Conservation (phyloP, 2,888 invertebrate species). For the Stenodera caucasica region DNA sequence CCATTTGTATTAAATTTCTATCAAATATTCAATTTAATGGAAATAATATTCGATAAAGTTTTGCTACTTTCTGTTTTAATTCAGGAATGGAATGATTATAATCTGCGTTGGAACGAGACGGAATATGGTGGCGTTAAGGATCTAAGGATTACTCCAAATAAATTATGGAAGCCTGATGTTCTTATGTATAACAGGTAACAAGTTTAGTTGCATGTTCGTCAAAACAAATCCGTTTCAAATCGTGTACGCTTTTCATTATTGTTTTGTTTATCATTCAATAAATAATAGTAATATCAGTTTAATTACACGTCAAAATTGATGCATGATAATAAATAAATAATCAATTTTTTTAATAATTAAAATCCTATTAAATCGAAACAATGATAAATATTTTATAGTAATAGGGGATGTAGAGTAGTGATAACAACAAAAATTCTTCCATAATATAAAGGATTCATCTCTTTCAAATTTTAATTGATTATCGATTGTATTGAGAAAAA, state of each 20-base stretch:
- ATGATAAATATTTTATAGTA: conserved; percentile 17
- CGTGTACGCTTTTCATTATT: conserved; percentile 27
- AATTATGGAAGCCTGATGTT: conserved; percentile 98
- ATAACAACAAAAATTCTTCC: conserved; percentile 6
- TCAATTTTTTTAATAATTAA: no score
- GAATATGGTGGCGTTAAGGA: conserved; percentile 95
- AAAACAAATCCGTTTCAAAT: conserved; percentile 18
- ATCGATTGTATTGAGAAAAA: conserved; percentile 13
- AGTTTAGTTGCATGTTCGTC: conserved; percentile 46
- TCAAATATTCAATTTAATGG: background rate
- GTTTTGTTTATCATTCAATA: conserved; percentile 13
- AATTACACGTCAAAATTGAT: conserved; percentile 15
- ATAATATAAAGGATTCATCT: conserved; percentile 16
- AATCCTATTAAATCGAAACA: conserved; percentile 10
- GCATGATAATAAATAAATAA: conserved; percentile 24
- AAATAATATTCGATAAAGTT: background rate
- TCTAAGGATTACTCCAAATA: conserved; percentile 91
- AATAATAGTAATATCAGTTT: conserved; percentile 19
- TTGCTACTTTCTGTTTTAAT: conserved; percentile 31
- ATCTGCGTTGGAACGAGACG: conserved; percentile 93
- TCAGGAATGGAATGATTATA: conserved; percentile 98
- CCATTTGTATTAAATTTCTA: conserved; percentile 4
- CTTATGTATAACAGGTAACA: conserved; percentile 99
- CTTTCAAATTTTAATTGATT: conserved; percentile 11
- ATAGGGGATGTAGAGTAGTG: conserved; percentile 24